Evolutionary conservation across 2,113 vertebrate species (phyloP).

Genomic region (Rhinichthys klamathensis): DNA sequence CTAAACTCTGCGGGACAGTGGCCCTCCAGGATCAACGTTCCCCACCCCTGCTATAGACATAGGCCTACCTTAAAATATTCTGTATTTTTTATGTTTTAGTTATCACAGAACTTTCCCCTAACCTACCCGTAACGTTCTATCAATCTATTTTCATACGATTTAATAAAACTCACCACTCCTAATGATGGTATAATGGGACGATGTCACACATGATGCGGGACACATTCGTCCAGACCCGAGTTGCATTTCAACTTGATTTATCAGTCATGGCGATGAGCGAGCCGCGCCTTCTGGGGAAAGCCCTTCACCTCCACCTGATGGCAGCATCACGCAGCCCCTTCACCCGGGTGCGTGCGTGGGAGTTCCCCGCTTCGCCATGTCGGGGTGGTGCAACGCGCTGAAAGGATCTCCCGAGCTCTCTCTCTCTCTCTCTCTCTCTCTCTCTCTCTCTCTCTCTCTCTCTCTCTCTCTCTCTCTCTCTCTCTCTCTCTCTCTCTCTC

Average conservation of each 20-base stretch:
- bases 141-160: too few species aligned
- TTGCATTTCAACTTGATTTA: constrained; percentile 48
- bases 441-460: constrained; percentile 56
- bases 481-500: constrained; percentile 51
- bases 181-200: neutral
- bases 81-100: too few species aligned
- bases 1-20: too few species aligned
- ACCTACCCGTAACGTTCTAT: too few species aligned
- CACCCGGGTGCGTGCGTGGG: constrained; percentile 82
- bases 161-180: neutral
- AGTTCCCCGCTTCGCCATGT: constrained; percentile 81
- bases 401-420: constrained; percentile 59
- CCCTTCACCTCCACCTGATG: constrained; percentile 80
- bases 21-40: too few species aligned
- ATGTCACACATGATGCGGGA: neutral
- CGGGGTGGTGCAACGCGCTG: constrained; percentile 67
- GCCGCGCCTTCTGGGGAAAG: constrained; percentile 70
- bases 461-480: constrained; percentile 51
- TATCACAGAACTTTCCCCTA: too few species aligned
- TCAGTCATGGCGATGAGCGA: constrained; percentile 58
- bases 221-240: neutral
- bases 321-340: constrained; percentile 81
- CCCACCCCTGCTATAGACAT: too few species aligned
- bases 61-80: too few species aligned
- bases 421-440: constrained; percentile 54